Evolutionary conservation across 2,888 invertebrate species (phyloP).

Genomic region (Eupsilia transversa): DNA sequence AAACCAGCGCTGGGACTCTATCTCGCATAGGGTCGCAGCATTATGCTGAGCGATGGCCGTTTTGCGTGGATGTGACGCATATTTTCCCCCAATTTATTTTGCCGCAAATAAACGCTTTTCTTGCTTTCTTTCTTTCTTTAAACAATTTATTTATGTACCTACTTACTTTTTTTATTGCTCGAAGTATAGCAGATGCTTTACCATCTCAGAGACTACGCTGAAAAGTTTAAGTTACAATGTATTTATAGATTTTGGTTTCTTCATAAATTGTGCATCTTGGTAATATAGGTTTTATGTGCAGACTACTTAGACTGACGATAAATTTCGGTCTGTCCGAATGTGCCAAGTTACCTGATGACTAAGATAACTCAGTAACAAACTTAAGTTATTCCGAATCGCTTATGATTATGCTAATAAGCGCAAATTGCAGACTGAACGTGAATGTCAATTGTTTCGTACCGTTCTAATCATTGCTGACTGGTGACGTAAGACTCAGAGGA

Average conservation of each 20-base stretch:
- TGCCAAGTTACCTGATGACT: constrained; percentile 4
- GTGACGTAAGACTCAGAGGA: constrained; percentile 50
- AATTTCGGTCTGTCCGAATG: not conserved
- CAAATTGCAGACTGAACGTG: constrained; percentile 51
- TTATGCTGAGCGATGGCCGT: too few species aligned
- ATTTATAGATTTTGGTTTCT: not conserved
- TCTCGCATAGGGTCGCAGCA: too few species aligned
- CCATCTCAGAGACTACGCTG: not conserved
- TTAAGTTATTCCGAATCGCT: constrained; percentile 42
- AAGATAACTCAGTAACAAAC: not conserved
- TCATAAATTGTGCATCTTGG: not conserved
- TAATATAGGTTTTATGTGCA: not conserved
- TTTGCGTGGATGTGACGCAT: too few species aligned
- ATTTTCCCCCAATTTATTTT: too few species aligned
- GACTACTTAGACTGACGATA: not conserved
- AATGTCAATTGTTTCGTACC: constrained; percentile 49
- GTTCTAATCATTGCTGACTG: constrained; percentile 45
- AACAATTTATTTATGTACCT: too few species aligned
- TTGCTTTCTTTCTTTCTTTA: too few species aligned
- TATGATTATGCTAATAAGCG: constrained; percentile 53
- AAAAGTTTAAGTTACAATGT: too few species aligned
- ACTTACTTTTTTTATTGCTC: too few species aligned
- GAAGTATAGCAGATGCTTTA: too few species aligned
- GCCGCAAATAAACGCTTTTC: too few species aligned
- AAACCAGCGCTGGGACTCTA: too few species aligned